Evolutionary conservation across 1,140 invertebrate species (phyloP).

Genomic region (Drosophila bocki): DNA sequence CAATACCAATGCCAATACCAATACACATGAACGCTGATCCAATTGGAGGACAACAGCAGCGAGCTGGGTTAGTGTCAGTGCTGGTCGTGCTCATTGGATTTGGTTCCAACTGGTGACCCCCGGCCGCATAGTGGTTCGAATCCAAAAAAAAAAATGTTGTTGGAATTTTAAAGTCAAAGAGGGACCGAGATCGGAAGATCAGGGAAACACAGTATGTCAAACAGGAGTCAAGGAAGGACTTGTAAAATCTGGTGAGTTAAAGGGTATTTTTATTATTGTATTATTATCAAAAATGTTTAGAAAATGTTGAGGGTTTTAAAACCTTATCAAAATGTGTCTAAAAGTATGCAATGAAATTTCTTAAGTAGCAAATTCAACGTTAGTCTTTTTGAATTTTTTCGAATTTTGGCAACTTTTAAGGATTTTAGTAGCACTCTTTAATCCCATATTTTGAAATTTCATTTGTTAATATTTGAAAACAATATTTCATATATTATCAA

Average conservation of each 20-base stretch:
- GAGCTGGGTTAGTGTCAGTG: constrained; percentile 55
- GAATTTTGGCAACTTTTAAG: no score
- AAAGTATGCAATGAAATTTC: neutral
- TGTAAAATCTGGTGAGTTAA: neutral
- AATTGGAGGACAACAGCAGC: constrained; percentile 26
- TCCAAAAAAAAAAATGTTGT: neutral
- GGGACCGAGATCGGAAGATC: neutral
- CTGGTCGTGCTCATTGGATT: constrained; percentile 17
- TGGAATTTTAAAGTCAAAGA: neutral
- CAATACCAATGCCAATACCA: constrained; percentile 10
- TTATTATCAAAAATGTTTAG: no score
- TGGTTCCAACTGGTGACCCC: constrained; percentile 23
- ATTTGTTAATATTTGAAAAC: no score
- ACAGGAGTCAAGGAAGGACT: neutral
- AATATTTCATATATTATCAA: no score
- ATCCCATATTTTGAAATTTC: no score
- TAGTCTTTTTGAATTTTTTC: no score
- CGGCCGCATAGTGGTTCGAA: constrained; percentile 23
- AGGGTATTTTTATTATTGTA: no score
- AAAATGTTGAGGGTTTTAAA: no score
- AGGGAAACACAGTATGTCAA: no score
- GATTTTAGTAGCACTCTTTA: no score
- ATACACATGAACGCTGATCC: constrained; percentile 18
- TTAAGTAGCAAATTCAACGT: no score
- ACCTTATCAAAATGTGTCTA: neutral